Percentiles rank a stretch among this genome's conserved stretches.
Conservation (phyloP, 2,113 vertebrate species). For the Mastomys coucha region DNA sequence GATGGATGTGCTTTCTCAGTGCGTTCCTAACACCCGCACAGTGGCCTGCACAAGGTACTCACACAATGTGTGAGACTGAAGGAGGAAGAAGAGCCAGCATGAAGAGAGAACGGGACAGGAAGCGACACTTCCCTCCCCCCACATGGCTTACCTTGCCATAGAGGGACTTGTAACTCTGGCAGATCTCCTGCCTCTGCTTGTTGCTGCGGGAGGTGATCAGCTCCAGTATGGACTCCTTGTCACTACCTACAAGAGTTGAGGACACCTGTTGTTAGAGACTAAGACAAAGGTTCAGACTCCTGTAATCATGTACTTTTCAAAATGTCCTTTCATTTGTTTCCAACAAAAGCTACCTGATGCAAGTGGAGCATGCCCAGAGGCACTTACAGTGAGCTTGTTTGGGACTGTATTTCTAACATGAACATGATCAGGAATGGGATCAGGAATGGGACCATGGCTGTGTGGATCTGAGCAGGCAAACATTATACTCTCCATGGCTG, state of each 20-base stretch:
- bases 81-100: background rate
- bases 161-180: conserved; percentile 93
- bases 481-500: background rate
- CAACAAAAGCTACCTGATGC: too few species aligned
- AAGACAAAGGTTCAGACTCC: background rate
- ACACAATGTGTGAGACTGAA: background rate
- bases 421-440: background rate
- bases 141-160: conserved; percentile 93
- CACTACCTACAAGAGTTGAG: conserved; percentile 90
- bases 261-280: background rate
- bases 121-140: background rate
- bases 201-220: conserved; percentile 95
- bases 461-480: background rate
- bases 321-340: background rate
- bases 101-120: background rate
- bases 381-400: background rate
- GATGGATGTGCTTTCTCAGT: background rate
- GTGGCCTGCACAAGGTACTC: background rate
- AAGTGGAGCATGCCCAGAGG: background rate
- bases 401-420: background rate
- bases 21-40: background rate
- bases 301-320: background rate
- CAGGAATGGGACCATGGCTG: background rate
- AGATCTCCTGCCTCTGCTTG: conserved; percentile 93
- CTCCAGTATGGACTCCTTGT: conserved; percentile 97